Evolutionary conservation across 2,797 vertebrate species (phyloP).

Genomic region (Premnoplex brunnescens): DNA sequence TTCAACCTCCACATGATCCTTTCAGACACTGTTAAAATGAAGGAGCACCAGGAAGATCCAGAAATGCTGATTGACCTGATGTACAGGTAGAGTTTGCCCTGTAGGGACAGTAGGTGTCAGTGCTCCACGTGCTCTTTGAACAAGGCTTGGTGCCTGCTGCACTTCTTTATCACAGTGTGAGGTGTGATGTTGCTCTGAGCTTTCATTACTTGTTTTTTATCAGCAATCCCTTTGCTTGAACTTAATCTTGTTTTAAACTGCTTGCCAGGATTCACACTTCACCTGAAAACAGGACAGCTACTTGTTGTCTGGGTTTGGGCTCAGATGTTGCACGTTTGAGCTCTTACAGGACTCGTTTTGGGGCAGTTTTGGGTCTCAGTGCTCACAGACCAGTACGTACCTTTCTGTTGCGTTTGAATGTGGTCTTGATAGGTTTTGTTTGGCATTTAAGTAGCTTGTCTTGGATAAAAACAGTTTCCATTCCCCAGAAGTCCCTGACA

Average conservation of each 20-base stretch:
- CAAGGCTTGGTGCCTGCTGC: not conserved
- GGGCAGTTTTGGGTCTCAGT: not conserved
- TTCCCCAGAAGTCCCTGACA: not conserved
- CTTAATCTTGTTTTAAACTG: not conserved
- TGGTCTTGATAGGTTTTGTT: not conserved
- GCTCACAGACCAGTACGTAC: not conserved
- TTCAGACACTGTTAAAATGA: slow-evolving; percentile 99
- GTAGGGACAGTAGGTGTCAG: not conserved
- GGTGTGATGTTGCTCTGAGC: not conserved
- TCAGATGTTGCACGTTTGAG: not conserved
- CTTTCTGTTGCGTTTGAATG: not conserved
- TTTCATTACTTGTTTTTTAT: not conserved
- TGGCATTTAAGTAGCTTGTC: not conserved
- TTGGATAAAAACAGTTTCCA: not conserved
- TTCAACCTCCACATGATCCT: slow-evolving; percentile 99
- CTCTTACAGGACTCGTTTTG: not conserved
- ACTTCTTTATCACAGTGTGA: not conserved
- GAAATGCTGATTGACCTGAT: slow-evolving; percentile 99
- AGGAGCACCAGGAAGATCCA: slow-evolving; percentile 97
- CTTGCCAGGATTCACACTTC: not conserved
- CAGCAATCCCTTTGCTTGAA: not conserved
- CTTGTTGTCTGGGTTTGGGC: not conserved
- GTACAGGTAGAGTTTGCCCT: slow-evolving; percentile 86
- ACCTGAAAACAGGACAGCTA: not conserved
- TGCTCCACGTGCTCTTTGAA: not conserved